Evolutionary conservation across 2,888 invertebrate genomes (phyloP).

Genomic region (Tinea semifulvella): DNA sequence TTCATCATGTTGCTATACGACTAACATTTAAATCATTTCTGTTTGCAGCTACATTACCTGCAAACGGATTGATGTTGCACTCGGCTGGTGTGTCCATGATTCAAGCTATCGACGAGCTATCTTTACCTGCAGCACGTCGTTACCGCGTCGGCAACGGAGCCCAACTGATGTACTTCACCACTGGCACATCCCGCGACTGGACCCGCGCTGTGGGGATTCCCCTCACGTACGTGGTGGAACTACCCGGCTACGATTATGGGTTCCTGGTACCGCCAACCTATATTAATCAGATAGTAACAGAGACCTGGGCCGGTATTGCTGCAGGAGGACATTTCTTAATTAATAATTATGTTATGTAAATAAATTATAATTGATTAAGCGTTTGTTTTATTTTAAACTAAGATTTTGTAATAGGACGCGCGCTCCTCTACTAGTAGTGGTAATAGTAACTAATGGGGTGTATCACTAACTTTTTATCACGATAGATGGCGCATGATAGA

Average conservation of each 20-base stretch:
- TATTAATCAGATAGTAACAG: slow-evolving; percentile 50
- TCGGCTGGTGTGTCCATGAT: slow-evolving; percentile 47
- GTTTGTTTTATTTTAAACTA: too few relatives aligned
- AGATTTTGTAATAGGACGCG: too few relatives aligned
- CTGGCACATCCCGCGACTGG: slow-evolving; percentile 69
- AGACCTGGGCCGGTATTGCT: slow-evolving; percentile 51
- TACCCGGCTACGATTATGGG: slow-evolving; percentile 49
- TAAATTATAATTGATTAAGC: too few relatives aligned
- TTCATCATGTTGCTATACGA: not conserved
- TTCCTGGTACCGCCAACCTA: slow-evolving; percentile 52
- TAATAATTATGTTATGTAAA: too few relatives aligned
- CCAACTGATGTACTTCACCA: slow-evolving; percentile 49
- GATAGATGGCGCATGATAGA: too few relatives aligned
- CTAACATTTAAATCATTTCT: not conserved
- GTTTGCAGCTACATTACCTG: slow-evolving; percentile 49
- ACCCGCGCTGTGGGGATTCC: slow-evolving; percentile 50
- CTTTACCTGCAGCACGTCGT: slow-evolving; percentile 25
- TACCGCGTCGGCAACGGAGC: slow-evolving; percentile 47
- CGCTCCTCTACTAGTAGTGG: too few relatives aligned
- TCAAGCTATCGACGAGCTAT: slow-evolving; percentile 46
- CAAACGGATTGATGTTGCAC: slow-evolving; percentile 55
- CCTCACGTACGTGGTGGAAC: slow-evolving; percentile 64
- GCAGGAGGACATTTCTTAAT: slow-evolving; percentile 12
- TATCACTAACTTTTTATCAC: too few relatives aligned
- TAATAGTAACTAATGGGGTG: too few relatives aligned